Evolutionary conservation across 2,888 invertebrate genomes (phyloP).

Genomic region (Agrotis clavis): DNA sequence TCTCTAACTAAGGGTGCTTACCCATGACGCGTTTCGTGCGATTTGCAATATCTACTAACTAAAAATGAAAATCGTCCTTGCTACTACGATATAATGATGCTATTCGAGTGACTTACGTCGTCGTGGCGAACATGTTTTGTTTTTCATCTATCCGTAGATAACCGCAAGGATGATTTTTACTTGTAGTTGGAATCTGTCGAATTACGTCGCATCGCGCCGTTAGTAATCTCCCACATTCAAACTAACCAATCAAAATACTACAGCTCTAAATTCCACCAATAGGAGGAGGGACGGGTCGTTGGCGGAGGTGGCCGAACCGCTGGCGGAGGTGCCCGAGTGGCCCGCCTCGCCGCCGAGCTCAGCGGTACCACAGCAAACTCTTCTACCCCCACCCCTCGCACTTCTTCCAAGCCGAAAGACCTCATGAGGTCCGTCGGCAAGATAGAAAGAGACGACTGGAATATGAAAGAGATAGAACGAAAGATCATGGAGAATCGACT

Average conservation of each 20-base stretch:
- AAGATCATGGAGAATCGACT: constrained; percentile 95
- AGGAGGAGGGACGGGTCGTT: constrained; percentile 85
- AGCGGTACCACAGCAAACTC: constrained; percentile 91
- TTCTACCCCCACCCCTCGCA: constrained; percentile 87
- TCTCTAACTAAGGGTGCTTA: background rate
- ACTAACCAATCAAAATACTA: constrained; percentile 29
- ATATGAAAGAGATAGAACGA: constrained; percentile 97
- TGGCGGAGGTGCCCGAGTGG: constrained; percentile 82
- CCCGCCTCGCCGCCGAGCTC: constrained; percentile 93
- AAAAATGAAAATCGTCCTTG: too few species aligned
- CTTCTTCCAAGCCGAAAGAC: constrained; percentile 94
- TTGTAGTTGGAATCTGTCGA: too few species aligned
- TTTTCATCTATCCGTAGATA: too few species aligned
- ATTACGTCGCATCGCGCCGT: too few species aligned
- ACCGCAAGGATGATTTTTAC: too few species aligned
- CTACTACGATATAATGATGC: too few species aligned
- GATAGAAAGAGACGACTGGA: constrained; percentile 97
- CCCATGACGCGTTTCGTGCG: too few species aligned
- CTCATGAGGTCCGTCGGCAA: constrained; percentile 96
- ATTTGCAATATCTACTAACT: too few species aligned
- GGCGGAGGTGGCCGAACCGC: constrained; percentile 78
- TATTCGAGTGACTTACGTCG: too few species aligned
- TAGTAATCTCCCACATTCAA: background rate
- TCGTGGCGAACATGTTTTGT: too few species aligned
- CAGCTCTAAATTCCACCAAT: constrained; percentile 31